A percentile compares a stretch with the other conserved stretches of the same genome.
phyloP scores from a whole-genome alignment of 2,888 invertebrate genomes.

The Tortrix viridana region DNA sequence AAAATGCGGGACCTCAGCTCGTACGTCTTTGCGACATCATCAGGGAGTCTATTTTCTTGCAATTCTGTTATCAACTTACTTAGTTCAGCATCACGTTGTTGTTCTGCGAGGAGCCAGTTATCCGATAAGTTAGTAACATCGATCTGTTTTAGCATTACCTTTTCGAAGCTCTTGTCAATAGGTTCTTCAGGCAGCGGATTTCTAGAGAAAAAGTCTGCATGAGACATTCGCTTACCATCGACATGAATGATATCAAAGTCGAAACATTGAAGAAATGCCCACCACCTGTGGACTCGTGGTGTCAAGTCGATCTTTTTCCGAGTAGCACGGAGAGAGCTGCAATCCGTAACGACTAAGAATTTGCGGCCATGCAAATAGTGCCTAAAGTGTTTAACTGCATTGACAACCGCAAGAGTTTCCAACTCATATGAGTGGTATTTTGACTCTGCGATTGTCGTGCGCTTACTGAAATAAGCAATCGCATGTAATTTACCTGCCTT shows the following conservation, averaged over 20 bases:
- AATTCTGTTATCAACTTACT: neutral
- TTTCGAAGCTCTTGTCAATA: neutral
- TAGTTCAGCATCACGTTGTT: neutral
- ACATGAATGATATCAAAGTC: conserved; percentile 4
- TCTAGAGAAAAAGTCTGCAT: conserved; percentile 9
- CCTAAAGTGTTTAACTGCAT: neutral
- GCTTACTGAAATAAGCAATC: neutral
- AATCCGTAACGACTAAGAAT: neutral
- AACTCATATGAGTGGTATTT: neutral
- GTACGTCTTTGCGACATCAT: conserved; percentile 3
- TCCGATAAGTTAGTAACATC: neutral
- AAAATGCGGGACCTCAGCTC: neutral
- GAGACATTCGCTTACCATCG: conserved; percentile 2
- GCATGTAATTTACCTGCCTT: neutral
- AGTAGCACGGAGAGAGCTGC: conserved; percentile 1
- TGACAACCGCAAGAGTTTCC: conserved; percentile 10
- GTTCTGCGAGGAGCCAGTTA: conserved; percentile 6
- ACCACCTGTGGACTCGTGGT: neutral
- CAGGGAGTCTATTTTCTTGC: neutral
- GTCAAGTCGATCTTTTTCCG: neutral
- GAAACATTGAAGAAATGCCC: conserved; percentile 6
- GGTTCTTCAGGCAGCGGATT: conserved; percentile 11
- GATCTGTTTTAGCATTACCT: neutral
- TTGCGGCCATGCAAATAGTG: conserved; percentile 4
- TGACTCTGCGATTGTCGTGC: conserved; percentile 8